phyloP scores from a whole-genome alignment of 2,888 invertebrate genomes.

The Petrolisthes manimaculis region DNA sequence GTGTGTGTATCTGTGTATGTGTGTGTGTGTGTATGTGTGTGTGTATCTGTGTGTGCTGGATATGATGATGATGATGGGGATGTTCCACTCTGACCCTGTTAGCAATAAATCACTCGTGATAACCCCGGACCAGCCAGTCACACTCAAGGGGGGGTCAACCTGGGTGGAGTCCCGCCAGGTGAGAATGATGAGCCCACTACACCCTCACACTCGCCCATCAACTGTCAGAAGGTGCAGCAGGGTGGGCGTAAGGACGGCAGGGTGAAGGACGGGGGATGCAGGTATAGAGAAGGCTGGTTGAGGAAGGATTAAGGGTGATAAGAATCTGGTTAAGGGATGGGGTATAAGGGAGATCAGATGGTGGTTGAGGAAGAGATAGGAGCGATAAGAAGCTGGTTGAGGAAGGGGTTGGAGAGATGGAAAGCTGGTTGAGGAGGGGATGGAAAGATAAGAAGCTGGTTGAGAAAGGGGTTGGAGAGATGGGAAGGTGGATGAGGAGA shows the following conservation, averaged over 20 bases:
- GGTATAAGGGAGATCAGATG: no score
- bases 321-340: no score
- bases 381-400: no score
- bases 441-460: no score
- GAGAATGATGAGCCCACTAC: constrained; percentile 9
- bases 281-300: background rate
- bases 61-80: no score
- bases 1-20: no score
- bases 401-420: background rate
- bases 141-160: constrained; percentile 11
- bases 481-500: background rate
- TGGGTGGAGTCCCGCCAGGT: constrained; percentile 1
- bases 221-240: constrained; percentile 26
- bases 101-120: no score
- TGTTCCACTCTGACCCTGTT: no score
- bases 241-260: constrained; percentile 5
- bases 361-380: no score
- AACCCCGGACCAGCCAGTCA: no score
- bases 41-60: no score
- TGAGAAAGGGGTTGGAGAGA: background rate
- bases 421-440: background rate
- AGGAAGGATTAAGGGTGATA: background rate
- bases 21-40: no score
- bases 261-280: background rate
- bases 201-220: constrained; percentile 32